phyloP scores from a whole-genome alignment of 1,140 invertebrate genomes.

The Sweltsa coloradensis region DNA sequence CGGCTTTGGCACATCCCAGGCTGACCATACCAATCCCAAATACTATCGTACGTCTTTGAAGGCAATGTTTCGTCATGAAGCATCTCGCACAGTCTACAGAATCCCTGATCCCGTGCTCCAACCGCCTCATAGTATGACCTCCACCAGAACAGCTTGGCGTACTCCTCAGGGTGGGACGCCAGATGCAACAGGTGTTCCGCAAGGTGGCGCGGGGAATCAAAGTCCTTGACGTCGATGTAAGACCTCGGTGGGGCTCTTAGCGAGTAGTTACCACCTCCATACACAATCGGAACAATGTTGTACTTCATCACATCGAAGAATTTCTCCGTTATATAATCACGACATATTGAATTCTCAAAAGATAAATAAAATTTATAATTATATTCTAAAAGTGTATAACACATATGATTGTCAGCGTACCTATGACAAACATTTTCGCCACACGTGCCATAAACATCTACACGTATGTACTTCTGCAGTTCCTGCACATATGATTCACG shows the following conservation, averaged over 20 bases:
- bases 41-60: too few relatives aligned
- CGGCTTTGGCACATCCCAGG: too few relatives aligned
- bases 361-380: conserved; percentile 29
- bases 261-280: conserved; percentile 11
- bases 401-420: too few relatives aligned
- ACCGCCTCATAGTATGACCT: conserved; percentile 45
- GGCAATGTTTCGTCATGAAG: too few relatives aligned
- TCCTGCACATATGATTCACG: conserved; percentile 32
- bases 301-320: too few relatives aligned
- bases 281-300: conserved; percentile 26
- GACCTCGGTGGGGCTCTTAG: conserved; percentile 22
- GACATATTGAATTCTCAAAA: conserved; percentile 30
- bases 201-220: conserved; percentile 22
- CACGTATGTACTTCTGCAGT: conserved; percentile 31
- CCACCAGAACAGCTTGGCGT: conserved; percentile 56
- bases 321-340: conserved; percentile 33
- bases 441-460: conserved; percentile 43
- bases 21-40: too few relatives aligned
- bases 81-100: too few relatives aligned
- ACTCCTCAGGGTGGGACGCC: conserved; percentile 37
- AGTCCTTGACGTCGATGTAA: conserved; percentile 28
- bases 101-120: too few relatives aligned
- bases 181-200: conserved; percentile 29
- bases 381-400: conserved; percentile 17
- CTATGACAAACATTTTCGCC: conserved; percentile 23